A percentile compares a stretch with the other conserved stretches of the same genome.
Conservation (phyloP, 2,888 invertebrate species). For the Synergus gifuensis region DNA sequence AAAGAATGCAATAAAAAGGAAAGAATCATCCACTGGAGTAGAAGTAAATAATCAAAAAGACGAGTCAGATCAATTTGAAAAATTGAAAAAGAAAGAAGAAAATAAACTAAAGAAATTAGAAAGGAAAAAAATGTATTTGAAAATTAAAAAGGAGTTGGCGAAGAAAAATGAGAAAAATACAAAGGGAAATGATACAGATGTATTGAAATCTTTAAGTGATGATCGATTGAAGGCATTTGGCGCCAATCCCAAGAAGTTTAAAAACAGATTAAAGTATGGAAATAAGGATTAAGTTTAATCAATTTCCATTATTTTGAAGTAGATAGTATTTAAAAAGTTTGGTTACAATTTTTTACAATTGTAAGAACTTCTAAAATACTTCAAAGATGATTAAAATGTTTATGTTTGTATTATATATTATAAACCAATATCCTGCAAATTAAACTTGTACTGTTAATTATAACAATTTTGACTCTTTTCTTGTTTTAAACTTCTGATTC, state of each 20-base stretch:
- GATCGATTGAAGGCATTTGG: constrained; percentile 94
- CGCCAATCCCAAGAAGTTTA: constrained; percentile 93
- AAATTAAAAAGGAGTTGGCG: constrained; percentile 60
- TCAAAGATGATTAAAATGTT: not conserved
- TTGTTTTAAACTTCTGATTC: not conserved
- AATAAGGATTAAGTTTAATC: constrained; percentile 76
- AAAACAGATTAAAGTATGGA: constrained; percentile 86
- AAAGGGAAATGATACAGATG: constrained; percentile 46
- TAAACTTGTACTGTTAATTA: not conserved
- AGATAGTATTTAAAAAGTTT: not conserved
- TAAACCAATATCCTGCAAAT: not conserved
- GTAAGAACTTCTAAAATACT: constrained; percentile 2
- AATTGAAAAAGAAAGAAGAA: constrained; percentile 43
- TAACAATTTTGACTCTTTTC: not conserved
- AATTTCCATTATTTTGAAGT: not conserved
- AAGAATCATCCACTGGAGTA: constrained; percentile 42
- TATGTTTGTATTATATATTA: not conserved
- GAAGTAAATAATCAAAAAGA: constrained; percentile 51
- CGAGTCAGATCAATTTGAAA: constrained; percentile 34
- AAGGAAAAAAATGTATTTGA: constrained; percentile 46
- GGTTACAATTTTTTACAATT: not conserved
- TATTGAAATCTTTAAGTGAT: constrained; percentile 79
- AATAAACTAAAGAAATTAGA: constrained; percentile 42
- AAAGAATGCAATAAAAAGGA: constrained; percentile 61
- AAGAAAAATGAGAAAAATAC: constrained; percentile 67